Evolutionary conservation across 2,797 vertebrate genomes (phyloP).

Genomic region (Karalla daura): DNA sequence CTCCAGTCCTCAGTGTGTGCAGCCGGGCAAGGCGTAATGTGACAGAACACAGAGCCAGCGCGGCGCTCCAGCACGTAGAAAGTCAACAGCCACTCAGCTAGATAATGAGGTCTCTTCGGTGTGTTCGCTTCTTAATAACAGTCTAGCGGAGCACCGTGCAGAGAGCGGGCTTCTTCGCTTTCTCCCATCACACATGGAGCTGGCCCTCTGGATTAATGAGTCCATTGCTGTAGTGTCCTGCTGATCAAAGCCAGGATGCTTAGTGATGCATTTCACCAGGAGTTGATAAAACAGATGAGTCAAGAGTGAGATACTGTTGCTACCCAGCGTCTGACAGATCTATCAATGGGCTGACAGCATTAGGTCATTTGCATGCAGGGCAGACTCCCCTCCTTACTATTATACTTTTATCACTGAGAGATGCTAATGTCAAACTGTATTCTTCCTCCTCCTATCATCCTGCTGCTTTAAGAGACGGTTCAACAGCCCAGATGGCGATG

Average conservation of each 20-base stretch:
- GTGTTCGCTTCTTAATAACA: slow-evolving; percentile 42
- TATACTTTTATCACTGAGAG: background rate
- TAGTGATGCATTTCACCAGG: background rate
- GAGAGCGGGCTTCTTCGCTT: slow-evolving; percentile 16
- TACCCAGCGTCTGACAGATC: background rate
- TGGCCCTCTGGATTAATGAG: slow-evolving; percentile 14
- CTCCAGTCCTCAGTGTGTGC: slow-evolving; percentile 28
- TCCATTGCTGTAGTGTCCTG: slow-evolving; percentile 26
- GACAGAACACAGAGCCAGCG: slow-evolving; percentile 31
- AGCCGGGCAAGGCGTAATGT: slow-evolving; percentile 27
- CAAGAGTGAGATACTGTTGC: background rate
- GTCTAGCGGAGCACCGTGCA: slow-evolving; percentile 5
- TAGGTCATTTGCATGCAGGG: background rate
- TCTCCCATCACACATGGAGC: background rate
- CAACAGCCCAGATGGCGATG: slow-evolving; percentile 10
- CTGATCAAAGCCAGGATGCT: slow-evolving; percentile 9
- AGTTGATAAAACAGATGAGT: background rate
- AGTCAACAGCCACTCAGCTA: slow-evolving; percentile 36
- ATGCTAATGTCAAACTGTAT: background rate
- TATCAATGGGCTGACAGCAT: background rate
- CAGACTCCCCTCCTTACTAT: slow-evolving; percentile 5
- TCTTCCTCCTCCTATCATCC: background rate
- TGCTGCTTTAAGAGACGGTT: slow-evolving; percentile 10
- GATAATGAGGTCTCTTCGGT: slow-evolving; percentile 57
- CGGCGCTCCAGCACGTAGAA: slow-evolving; percentile 14